phyloP scores from a whole-genome alignment of 2,113 vertebrate species.

The Anseranas semipalmata region DNA sequence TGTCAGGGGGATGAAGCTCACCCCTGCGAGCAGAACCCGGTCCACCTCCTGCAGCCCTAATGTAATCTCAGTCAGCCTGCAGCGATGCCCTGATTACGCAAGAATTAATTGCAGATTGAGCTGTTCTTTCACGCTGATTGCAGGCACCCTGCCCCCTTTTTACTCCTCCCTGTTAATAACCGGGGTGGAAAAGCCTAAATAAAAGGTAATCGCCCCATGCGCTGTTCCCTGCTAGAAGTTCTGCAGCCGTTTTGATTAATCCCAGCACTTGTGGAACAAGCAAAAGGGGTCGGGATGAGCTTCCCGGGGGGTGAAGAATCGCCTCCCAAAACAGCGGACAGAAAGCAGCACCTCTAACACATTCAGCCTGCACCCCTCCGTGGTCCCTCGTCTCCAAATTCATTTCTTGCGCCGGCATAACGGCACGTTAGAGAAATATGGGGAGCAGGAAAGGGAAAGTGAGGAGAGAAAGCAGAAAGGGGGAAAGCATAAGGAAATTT shows the following conservation, averaged over 20 bases:
- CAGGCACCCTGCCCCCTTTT: neutral
- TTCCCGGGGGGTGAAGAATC: fast-evolving
- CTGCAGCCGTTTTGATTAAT: neutral
- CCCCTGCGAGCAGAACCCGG: too few relatives aligned
- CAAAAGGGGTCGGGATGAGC: fast-evolving
- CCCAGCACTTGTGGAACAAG: neutral
- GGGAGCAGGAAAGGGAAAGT: neutral
- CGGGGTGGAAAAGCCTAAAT: neutral
- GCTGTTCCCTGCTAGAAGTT: neutral
- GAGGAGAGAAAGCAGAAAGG: neutral
- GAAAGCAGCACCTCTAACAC: neutral
- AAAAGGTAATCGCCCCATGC: too few relatives aligned
- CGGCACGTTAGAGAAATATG: fast-evolving
- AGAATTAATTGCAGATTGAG: neutral
- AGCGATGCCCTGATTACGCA: neutral
- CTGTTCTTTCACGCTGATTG: neutral
- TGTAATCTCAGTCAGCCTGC: too few relatives aligned
- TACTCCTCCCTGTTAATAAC: too few relatives aligned
- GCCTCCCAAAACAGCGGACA: fast-evolving
- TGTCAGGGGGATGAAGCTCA: too few relatives aligned
- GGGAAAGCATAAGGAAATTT: neutral
- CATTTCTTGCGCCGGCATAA: neutral
- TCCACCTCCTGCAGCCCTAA: neutral
- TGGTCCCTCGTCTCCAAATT: neutral
- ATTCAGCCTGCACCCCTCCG: fast-evolving